Percentiles rank a stretch among this genome's conserved stretches.
These are phyloP conservation scores for Caenorhabditis sp. DNA, from an alignment of 2,888 invertebrate genomes.

Conservation along the genomic window DNA sequence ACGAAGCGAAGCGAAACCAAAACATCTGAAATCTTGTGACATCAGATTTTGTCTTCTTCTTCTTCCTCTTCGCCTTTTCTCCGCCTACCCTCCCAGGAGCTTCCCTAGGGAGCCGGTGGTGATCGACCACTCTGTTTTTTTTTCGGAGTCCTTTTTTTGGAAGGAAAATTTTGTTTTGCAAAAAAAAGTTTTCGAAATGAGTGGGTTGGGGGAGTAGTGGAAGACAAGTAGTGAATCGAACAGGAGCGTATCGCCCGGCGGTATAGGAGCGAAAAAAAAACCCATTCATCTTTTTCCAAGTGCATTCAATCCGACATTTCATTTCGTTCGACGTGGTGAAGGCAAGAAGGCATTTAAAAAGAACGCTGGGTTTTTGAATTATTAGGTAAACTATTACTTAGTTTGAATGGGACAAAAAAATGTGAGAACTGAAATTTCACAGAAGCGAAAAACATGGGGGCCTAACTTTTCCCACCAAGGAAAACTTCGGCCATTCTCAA, in stretches of 20 bases:
- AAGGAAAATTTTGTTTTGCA: slow-evolving; percentile 24
- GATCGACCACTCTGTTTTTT: slow-evolving; percentile 19
- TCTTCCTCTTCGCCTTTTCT: neutral
- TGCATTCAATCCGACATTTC: slow-evolving; percentile 29
- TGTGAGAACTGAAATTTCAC: too few species aligned
- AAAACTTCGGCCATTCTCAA: too few species aligned
- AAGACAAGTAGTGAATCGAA: slow-evolving; percentile 9
- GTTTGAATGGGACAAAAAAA: neutral
- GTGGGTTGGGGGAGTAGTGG: slow-evolving; percentile 5
- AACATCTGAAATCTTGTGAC: slow-evolving; percentile 32
- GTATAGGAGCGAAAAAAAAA: slow-evolving; percentile 24
- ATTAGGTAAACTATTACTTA: too few species aligned
- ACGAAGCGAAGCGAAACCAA: neutral
- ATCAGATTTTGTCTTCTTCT: slow-evolving; percentile 1
- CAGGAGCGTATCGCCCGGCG: too few species aligned
- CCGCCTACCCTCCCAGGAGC: neutral
- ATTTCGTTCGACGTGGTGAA: neutral
- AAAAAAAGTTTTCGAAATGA: slow-evolving; percentile 15
- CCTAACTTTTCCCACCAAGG: too few species aligned
- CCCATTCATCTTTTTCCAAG: slow-evolving; percentile 56
- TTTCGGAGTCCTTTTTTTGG: neutral
- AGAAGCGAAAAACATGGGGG: too few species aligned
- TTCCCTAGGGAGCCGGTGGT: slow-evolving; percentile 12
- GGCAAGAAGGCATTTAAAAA: neutral
- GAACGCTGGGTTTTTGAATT: too few species aligned